Evolutionary conservation across 2,888 invertebrate genomes (phyloP), one percentile per base, ranked within the genome.

Genomic region (Tiphia femorata): DNA sequence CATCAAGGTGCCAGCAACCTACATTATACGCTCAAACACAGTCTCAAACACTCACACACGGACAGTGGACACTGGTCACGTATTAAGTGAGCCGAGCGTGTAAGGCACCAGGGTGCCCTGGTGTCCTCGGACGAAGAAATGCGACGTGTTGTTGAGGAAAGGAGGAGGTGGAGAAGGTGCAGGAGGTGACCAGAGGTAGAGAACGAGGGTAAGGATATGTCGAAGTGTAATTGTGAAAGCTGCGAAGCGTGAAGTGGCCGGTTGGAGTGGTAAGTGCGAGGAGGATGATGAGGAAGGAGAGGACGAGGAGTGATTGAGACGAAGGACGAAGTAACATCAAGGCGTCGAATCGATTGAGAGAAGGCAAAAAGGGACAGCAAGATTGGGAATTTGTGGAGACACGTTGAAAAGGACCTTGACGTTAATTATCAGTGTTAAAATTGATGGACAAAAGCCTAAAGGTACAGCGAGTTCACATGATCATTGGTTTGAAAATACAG

Each of bases 1-100:
- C 82, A 83, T 82, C 83, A 83, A 77, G 77, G 72, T 70, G 68
- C 73, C 72, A 72, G 73, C 79, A 78, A 78, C 75, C 75, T 77
- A 78, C 74, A 73, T 76, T 75, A 74, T 71, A 73, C 67, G 67
- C 77, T 67, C 50, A 57, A 56, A 49, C 62, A 53, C 61, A 61
- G 49, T 51, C n/a, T n/a, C 33, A 33, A 58, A 58, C 54, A 61
- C 58, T 53, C 53, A 49, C 58, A 40, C 48, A 62, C 54, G 59
- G n/a, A n/a, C n/a, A n/a, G n/a, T n/a, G n/a, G n/a, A n/a, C n/a
- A n/a, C n/a, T n/a, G 16, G 37, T 27, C 27, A 7, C 10, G 5
- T 10, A 27, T 27, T 27, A 27, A 7, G 27, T 5, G 10, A 7
- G 27, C 5, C 6, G 27, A 27, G 27, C 5, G 27, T 7, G 10